Conservation (phyloP, 2,113 vertebrate genomes). For the Donacobius atricapilla region DNA sequence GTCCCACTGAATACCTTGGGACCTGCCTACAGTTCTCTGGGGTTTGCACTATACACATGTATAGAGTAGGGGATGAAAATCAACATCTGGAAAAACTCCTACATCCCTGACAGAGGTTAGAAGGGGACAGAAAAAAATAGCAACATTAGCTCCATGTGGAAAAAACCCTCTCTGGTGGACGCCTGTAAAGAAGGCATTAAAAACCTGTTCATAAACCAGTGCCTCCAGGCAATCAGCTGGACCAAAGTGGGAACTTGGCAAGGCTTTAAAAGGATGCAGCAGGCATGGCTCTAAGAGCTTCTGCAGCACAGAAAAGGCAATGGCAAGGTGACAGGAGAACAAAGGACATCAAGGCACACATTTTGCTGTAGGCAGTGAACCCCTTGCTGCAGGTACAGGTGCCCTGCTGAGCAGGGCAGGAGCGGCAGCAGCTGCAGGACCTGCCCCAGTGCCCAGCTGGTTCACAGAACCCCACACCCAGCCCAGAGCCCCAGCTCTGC, state of each 20-base stretch:
- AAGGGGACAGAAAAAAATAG: not conserved
- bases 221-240: not conserved
- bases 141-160: not conserved
- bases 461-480: accelerated
- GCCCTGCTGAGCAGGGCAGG: not conserved
- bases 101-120: not conserved
- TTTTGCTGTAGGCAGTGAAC: accelerated
- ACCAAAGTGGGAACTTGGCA: not conserved
- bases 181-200: not conserved
- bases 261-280: not conserved
- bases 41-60: accelerated
- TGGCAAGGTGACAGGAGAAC: not conserved
- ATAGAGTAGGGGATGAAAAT: not conserved
- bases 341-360: too few species aligned
- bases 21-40: not conserved
- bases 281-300: not conserved
- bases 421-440: not conserved
- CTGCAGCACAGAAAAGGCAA: not conserved
- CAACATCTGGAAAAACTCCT: not conserved
- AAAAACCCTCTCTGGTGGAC: not conserved
- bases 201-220: not conserved
- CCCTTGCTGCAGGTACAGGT: accelerated
- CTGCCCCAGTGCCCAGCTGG: not conserved
- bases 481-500: not conserved
- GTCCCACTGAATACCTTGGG: not conserved